phyloP scores from a whole-genome alignment of 1,140 invertebrate species.

The Drosophila seguyi region DNA sequence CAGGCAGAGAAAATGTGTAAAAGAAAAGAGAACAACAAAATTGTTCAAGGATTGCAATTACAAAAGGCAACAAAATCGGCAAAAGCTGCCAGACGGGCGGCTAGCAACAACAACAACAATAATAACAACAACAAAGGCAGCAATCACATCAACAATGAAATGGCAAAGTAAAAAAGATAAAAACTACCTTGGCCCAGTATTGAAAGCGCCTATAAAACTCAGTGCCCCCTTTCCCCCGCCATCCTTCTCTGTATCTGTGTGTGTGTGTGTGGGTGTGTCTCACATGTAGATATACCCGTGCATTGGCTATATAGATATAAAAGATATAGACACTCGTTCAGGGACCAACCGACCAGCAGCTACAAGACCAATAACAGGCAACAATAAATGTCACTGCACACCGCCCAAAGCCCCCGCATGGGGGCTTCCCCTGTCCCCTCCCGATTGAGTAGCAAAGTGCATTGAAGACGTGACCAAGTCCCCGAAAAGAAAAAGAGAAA shows the following conservation, averaged over 20 bases:
- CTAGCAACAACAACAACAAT: conserved; percentile 12
- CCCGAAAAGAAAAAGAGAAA: conserved; percentile 15
- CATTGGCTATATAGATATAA: conserved; percentile 36
- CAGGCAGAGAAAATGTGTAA: conserved; percentile 12
- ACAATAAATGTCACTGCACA: conserved; percentile 65
- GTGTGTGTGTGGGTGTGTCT: conserved; percentile 31
- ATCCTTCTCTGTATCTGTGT: conserved; percentile 24
- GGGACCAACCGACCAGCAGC: conserved; percentile 37
- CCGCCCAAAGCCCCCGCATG: not conserved
- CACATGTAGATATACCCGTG: conserved; percentile 45
- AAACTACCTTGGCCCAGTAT: conserved; percentile 83
- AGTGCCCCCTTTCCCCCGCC: not conserved
- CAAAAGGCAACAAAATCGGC: conserved; percentile 55
- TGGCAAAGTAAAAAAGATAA: conserved; percentile 77
- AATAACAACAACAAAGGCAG: conserved; percentile 21
- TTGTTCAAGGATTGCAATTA: conserved; percentile 78
- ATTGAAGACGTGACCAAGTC: conserved; percentile 75
- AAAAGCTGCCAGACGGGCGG: conserved; percentile 40
- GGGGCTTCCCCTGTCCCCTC: no score
- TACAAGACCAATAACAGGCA: conserved; percentile 61
- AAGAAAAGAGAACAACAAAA: conserved; percentile 42
- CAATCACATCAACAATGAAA: conserved; percentile 42
- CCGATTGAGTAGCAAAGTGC: conserved; percentile 52
- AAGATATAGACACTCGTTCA: conserved; percentile 51
- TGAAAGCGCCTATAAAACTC: conserved; percentile 76